These are phyloP conservation scores for Baronia brevicornis DNA, from an alignment of 2,888 invertebrate genomes.

Conservation along the genomic window DNA sequence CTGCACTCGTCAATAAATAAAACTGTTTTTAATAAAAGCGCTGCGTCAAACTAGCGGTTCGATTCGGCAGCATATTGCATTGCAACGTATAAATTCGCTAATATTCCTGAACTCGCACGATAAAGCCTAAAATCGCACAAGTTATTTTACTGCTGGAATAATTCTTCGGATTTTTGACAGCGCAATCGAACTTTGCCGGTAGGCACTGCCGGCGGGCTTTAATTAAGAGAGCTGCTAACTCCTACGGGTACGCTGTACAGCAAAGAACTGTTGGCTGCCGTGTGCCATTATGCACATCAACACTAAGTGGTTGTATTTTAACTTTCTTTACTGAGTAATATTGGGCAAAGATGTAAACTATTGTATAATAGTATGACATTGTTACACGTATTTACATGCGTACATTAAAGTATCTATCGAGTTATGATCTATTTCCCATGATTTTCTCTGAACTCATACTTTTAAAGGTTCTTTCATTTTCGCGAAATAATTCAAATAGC, in stretches of 20 bases:
- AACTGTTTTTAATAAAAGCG: slow-evolving; percentile 68
- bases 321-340: too few species aligned
- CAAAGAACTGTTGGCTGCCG: slow-evolving; percentile 30
- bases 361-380: too few species aligned
- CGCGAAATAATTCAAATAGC: too few species aligned
- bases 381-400: too few species aligned
- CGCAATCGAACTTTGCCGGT: slow-evolving; percentile 72
- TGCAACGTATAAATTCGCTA: slow-evolving; percentile 65
- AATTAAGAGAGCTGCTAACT: slow-evolving; percentile 61
- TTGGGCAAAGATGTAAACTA: too few species aligned
- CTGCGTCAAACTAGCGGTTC: slow-evolving; percentile 47
- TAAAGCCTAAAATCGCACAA: slow-evolving; percentile 72
- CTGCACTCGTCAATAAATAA: slow-evolving; percentile 65
- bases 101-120: slow-evolving; percentile 70
- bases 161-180: slow-evolving; percentile 76
- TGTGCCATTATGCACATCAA: slow-evolving; percentile 16
- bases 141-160: slow-evolving; percentile 69
- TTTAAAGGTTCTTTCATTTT: too few species aligned
- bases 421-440: too few species aligned
- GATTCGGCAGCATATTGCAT: slow-evolving; percentile 62
- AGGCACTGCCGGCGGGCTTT: slow-evolving; percentile 56
- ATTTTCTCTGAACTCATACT: too few species aligned
- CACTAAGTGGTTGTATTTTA: too few species aligned
- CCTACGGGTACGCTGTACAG: slow-evolving; percentile 42
- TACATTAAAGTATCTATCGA: too few species aligned